Conservation (phyloP, 2,888 invertebrate genomes). For the Acanthoscelides obtectus region DNA sequence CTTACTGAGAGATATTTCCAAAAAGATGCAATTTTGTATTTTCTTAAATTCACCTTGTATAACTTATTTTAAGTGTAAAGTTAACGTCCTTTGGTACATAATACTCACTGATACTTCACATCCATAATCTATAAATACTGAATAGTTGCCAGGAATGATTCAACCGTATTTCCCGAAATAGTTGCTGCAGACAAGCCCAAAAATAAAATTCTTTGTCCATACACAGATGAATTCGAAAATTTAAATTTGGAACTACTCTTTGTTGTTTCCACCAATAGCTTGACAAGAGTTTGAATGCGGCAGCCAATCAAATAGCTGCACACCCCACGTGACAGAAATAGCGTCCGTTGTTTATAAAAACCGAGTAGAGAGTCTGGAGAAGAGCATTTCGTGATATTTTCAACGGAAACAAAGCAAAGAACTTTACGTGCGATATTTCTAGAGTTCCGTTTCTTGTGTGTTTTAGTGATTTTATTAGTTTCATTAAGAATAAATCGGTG, state of each 20-base stretch:
- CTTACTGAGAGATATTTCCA: no score
- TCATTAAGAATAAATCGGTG: slow-evolving; percentile 2
- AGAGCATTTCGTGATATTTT: slow-evolving; percentile 7
- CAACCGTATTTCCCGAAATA: slow-evolving; percentile 9
- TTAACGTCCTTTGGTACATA: neutral
- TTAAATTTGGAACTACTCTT: slow-evolving; percentile 22
- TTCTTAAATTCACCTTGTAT: neutral
- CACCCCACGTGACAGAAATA: slow-evolving; percentile 19
- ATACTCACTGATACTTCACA: neutral
- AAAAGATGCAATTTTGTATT: no score
- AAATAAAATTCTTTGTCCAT: slow-evolving; percentile 12
- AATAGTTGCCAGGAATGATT: slow-evolving; percentile 4
- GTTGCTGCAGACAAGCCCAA: slow-evolving; percentile 4
- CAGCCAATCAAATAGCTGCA: slow-evolving; percentile 12
- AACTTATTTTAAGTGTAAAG: neutral
- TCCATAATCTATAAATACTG: neutral
- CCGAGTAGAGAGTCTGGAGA: slow-evolving; percentile 4
- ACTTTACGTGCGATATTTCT: slow-evolving; percentile 2
- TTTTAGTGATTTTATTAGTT: slow-evolving; percentile 8
- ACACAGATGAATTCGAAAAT: slow-evolving; percentile 17
- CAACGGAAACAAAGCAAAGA: neutral
- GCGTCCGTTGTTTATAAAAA: slow-evolving; percentile 27
- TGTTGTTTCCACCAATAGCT: slow-evolving; percentile 12
- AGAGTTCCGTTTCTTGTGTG: slow-evolving; percentile 8
- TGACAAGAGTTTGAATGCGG: slow-evolving; percentile 1